phyloP scores from a whole-genome alignment of 1,140 invertebrate species.

The Aporrectodea caliginosa region DNA sequence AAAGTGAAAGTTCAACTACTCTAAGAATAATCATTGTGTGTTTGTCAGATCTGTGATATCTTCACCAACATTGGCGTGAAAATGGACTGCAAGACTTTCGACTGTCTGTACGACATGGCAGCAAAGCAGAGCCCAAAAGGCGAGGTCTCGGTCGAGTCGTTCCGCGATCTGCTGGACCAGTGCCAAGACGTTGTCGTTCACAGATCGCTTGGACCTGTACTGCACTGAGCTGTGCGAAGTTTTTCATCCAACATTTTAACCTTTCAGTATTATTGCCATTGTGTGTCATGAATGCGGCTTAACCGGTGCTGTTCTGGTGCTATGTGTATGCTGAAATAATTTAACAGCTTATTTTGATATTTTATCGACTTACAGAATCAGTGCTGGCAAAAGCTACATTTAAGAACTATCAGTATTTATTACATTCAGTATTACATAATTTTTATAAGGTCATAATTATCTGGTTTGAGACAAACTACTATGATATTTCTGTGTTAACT shows the following conservation, averaged over 20 bases:
- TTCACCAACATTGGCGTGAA: constrained; percentile 46
- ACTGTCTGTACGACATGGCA: constrained; percentile 43
- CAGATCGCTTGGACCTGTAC: not conserved
- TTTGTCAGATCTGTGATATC: constrained; percentile 46
- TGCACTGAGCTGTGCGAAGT: too few species aligned
- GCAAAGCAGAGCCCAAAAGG: constrained; percentile 46
- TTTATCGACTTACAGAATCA: not conserved
- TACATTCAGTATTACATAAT: too few species aligned
- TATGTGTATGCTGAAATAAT: too few species aligned
- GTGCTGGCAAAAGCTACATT: not conserved
- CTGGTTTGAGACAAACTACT: too few species aligned
- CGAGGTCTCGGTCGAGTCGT: constrained; percentile 50
- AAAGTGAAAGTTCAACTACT: constrained; percentile 3
- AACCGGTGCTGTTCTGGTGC: too few species aligned
- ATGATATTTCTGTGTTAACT: too few species aligned
- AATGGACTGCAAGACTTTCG: constrained; percentile 47
- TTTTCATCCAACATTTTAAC: too few species aligned
- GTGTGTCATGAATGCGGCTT: too few species aligned
- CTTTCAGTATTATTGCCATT: too few species aligned
- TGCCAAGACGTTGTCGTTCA: constrained; percentile 28
- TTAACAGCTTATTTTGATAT: not conserved
- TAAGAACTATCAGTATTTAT: too few species aligned
- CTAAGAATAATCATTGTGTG: not conserved
- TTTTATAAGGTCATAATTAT: too few species aligned
- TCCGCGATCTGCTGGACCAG: constrained; percentile 49